Conservation (phyloP, 2,797 vertebrate species). For the Halcyon badia region DNA sequence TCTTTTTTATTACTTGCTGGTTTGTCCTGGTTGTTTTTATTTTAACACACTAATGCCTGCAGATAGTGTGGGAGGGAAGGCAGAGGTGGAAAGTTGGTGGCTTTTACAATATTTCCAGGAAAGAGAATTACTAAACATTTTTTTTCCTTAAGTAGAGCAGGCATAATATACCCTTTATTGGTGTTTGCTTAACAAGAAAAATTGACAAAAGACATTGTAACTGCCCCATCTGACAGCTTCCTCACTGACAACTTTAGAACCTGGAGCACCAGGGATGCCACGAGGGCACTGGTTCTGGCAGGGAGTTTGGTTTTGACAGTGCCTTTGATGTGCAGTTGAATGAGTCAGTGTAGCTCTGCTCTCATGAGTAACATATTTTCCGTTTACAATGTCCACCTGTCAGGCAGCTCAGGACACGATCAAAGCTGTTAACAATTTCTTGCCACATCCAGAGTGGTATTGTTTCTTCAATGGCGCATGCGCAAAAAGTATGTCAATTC, state of each 20-base stretch:
- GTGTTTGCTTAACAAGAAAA: neutral
- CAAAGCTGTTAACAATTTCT: neutral
- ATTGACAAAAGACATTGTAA: neutral
- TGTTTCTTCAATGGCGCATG: neutral
- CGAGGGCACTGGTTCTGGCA: accelerated
- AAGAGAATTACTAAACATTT: neutral
- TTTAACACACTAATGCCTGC: neutral
- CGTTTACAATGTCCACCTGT: neutral
- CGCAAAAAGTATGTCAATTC: neutral
- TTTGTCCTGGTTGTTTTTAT: conserved; percentile 1
- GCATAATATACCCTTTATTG: neutral
- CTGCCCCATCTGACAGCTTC: neutral
- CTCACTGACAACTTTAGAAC: neutral
- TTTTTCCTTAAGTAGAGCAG: neutral
- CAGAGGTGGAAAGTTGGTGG: neutral
- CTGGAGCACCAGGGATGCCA: neutral
- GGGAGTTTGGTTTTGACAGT: neutral
- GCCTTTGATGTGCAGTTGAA: neutral
- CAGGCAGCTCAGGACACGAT: accelerated
- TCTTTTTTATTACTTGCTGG: neutral
- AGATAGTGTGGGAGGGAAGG: neutral
- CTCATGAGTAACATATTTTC: neutral
- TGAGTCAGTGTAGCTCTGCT: neutral
- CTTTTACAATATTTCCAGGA: neutral
- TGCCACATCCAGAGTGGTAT: neutral